Percentiles rank a stretch among this genome's conserved stretches.
phyloP scores from a whole-genome alignment of 2,113 vertebrate species.

The Steatornis caripensis region DNA sequence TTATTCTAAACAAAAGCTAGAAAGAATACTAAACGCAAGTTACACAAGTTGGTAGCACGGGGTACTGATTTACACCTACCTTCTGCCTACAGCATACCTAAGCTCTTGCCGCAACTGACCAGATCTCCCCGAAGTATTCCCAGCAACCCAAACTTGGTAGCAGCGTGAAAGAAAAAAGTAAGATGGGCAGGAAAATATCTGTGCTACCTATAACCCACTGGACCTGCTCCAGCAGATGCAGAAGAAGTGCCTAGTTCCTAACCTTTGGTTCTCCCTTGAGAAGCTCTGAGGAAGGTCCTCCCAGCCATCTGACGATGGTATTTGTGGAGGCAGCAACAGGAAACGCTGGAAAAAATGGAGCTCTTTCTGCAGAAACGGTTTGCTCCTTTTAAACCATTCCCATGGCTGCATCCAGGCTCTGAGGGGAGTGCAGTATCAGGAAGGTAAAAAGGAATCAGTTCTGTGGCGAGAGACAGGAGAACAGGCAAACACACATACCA shows the following conservation, averaged over 20 bases:
- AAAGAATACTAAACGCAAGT: background rate
- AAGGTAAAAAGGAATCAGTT: background rate
- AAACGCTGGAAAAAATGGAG: background rate
- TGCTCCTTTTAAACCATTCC: background rate
- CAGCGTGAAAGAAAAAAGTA: background rate
- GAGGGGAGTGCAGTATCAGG: background rate
- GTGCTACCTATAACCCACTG: background rate
- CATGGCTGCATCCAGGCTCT: background rate
- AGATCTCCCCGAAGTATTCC: background rate
- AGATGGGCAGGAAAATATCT: background rate
- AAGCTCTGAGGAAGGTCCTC: background rate
- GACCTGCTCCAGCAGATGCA: background rate
- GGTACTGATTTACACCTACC: background rate
- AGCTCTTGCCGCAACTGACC: background rate
- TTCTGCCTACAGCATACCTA: background rate
- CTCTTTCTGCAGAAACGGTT: background rate
- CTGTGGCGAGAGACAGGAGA: background rate
- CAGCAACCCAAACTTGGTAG: background rate
- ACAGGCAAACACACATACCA: background rate
- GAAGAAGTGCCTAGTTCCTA: background rate
- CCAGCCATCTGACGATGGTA: rapidly evolving
- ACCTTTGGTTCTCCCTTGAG: background rate
- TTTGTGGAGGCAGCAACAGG: background rate
- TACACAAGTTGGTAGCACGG: background rate
- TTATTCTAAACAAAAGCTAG: background rate